Conservation (phyloP, 2,113 vertebrate genomes). For the Hylia prasina region DNA sequence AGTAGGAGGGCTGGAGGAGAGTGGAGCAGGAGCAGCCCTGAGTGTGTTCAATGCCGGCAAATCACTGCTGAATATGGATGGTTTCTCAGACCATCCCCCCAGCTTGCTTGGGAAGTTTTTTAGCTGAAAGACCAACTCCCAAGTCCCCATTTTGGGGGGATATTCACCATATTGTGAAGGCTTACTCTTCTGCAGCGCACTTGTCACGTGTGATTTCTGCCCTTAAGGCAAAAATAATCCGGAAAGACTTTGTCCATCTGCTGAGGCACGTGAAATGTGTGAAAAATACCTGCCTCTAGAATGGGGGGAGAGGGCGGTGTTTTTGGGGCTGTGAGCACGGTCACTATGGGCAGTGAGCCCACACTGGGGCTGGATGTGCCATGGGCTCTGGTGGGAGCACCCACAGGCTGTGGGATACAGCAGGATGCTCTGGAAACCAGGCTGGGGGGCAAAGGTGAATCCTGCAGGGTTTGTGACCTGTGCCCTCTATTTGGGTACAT, state of each 20-base stretch:
- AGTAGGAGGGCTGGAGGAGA: neutral
- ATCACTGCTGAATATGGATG: accelerated
- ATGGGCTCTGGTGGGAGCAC: neutral
- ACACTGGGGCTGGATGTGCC: neutral
- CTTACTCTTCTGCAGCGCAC: neutral
- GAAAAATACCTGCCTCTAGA: neutral
- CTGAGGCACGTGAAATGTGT: neutral
- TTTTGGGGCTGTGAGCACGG: neutral
- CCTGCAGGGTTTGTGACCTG: neutral
- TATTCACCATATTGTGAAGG: neutral
- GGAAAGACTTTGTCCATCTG: neutral
- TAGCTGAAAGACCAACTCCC: neutral
- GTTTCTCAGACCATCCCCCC: neutral
- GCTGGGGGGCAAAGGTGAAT: neutral
- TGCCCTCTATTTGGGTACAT: neutral
- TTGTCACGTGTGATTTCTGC: neutral
- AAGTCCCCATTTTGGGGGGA: neutral
- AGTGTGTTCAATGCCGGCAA: neutral
- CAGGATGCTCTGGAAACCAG: neutral
- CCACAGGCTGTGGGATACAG: neutral
- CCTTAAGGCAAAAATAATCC: neutral
- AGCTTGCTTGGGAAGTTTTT: neutral
- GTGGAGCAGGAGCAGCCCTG: neutral
- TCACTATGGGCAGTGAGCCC: neutral
- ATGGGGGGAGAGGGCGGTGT: neutral